Evolutionary conservation across 2,888 invertebrate genomes (phyloP), one percentile per base, ranked within the genome.

Genomic region (Drosophila rubida): DNA sequence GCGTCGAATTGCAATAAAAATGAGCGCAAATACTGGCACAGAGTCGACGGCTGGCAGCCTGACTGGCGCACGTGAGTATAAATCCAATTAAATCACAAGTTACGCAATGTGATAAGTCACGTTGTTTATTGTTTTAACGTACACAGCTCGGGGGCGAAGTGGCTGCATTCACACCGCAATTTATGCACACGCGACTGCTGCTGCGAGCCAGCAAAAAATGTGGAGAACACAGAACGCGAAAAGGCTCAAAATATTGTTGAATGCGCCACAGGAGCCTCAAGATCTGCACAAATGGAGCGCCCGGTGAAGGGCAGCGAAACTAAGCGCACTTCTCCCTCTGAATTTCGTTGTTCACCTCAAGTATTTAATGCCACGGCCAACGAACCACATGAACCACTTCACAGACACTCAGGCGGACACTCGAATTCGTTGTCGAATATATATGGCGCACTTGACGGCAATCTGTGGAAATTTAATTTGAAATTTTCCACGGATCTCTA

Each of bases 51-150:
- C 32, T 32, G 32, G n/a, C 32, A n/a, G 32, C 9, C 32, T 32
- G 32, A 3, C 30, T 4, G 42, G 39, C 30, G 54, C 51, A 27
- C 46, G 67, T 69, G 59, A 64, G 71, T 67, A 84, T 85, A 85
- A 87, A 86, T 88, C 82, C 87, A 86, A 86, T 86, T 86, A 88
- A 88, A 88, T 86, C 87, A 79, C 85, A 84, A 87, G 77, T 88
- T 87, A 74, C 87, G 87, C 85, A 84, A 79, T 75, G 87, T 88
- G 84, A 88, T 88, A 88, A 84, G 87, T 88, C 88, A 88, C 87
- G 87, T 88, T 87, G 86, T 80, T 83, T 87, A 86, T 88, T 88
- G 88, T 76, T 78, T 75, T 55, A 72, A 68, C 67, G 63, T 55
- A 65, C 63, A 69, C 61, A 51, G 37, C 25, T 13, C 16, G 7